A percentile compares a stretch with the other conserved stretches of the same genome.
These are phyloP conservation scores for Ptychodera flava DNA, from an alignment of 35 echinoderm and acorn worm genomes.

Conservation along the genomic window DNA sequence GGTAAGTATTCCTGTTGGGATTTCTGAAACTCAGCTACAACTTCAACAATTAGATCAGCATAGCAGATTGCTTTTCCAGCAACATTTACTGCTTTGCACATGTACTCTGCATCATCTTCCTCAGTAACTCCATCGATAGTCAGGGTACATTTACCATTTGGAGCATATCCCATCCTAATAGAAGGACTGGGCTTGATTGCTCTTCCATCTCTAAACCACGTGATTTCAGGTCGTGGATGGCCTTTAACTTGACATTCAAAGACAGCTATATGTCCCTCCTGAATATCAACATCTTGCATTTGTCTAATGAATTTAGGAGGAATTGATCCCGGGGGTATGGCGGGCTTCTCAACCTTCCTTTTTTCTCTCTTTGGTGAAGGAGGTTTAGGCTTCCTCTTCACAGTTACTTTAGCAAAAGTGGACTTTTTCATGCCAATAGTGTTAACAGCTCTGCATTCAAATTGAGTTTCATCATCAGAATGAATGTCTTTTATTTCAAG, in stretches of 20 bases:
- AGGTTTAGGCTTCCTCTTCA: slow-evolving; percentile 61
- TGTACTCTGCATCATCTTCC: slow-evolving; percentile 96
- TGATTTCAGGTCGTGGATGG: slow-evolving; percentile 71
- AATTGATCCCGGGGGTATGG: slow-evolving; percentile 46
- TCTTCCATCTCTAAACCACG: slow-evolving; percentile 97
- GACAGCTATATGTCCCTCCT: slow-evolving; percentile 59
- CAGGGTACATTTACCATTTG: slow-evolving; percentile 76
- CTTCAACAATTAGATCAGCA: slow-evolving; percentile 62
- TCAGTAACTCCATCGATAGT: slow-evolving; percentile 66
- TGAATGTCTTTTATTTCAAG: slow-evolving; percentile 80
- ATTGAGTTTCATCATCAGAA: slow-evolving; percentile 75
- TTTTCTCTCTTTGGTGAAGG: slow-evolving; percentile 33
- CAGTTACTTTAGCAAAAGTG: slow-evolving; percentile 85
- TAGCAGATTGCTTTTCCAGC: slow-evolving; percentile 87
- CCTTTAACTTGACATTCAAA: slow-evolving; percentile 55
- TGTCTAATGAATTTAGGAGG: slow-evolving; percentile 75
- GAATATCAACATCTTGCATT: slow-evolving; percentile 41
- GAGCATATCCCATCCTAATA: slow-evolving; percentile 38
- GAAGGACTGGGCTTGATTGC: slow-evolving; percentile 48
- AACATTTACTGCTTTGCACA: slow-evolving; percentile 98
- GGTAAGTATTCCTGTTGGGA: not conserved
- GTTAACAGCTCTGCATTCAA: slow-evolving; percentile 94
- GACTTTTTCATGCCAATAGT: slow-evolving; percentile 60
- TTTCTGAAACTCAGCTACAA: not conserved
- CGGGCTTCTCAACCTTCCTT: slow-evolving; percentile 42